Conservation (phyloP, 2,888 invertebrate species). For the Azorinus chamasolen region DNA sequence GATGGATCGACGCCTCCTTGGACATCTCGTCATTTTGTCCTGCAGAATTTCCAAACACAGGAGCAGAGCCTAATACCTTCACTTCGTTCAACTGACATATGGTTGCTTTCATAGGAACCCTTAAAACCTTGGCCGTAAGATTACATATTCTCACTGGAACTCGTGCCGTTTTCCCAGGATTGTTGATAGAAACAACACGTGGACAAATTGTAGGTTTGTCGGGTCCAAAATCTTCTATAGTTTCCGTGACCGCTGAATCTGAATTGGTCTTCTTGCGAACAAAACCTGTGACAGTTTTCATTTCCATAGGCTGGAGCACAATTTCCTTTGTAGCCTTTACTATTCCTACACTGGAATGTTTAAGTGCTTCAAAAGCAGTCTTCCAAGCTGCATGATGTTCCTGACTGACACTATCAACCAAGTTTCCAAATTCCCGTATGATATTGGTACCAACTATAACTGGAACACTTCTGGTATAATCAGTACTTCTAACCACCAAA, state of each 20-base stretch:
- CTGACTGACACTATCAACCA: too few species aligned
- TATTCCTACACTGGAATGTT: too few species aligned
- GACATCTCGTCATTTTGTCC: too few species aligned
- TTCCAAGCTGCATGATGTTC: too few species aligned
- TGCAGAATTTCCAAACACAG: too few species aligned
- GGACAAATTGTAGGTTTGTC: conserved; percentile 16
- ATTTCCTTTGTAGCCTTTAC: conserved; percentile 14
- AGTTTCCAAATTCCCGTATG: too few species aligned
- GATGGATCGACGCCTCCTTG: too few species aligned
- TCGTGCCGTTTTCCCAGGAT: conserved; percentile 21
- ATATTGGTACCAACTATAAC: too few species aligned
- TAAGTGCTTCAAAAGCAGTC: too few species aligned
- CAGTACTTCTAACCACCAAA: too few species aligned
- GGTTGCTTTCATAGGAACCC: conserved; percentile 10
- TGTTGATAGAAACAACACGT: conserved; percentile 11
- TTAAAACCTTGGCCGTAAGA: conserved; percentile 10
- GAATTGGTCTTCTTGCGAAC: conserved; percentile 12
- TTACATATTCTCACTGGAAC: conserved; percentile 26
- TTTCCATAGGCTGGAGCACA: conserved; percentile 18
- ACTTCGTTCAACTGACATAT: conserved; percentile 28
- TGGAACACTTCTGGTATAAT: too few species aligned
- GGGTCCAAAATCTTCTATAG: background rate
- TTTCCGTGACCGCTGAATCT: conserved; percentile 24
- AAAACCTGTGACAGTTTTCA: conserved; percentile 28
- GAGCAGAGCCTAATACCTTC: conserved; percentile 6